A percentile compares a stretch with the other conserved stretches of the same genome.
Evolutionary conservation across 2,113 vertebrate genomes (phyloP).

Genomic region (Tetraodon nigroviridis): DNA sequence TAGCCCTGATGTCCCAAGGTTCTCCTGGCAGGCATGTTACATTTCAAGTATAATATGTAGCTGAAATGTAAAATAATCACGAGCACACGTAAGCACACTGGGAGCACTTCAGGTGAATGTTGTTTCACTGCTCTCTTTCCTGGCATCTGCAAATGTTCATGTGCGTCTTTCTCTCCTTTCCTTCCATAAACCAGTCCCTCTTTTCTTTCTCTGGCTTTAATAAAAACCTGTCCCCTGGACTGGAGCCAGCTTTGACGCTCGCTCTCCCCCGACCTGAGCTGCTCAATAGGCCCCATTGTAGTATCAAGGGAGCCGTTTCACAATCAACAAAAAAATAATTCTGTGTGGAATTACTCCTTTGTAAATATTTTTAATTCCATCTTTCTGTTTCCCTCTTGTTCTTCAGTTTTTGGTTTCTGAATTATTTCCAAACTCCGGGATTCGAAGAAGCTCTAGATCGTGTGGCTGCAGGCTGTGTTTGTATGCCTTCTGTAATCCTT

Average conservation of each 20-base stretch:
- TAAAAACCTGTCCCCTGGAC: constrained; percentile 62
- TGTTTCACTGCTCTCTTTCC: neutral
- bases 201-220: constrained; percentile 59
- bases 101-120: too few species aligned
- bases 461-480: constrained; percentile 19
- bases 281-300: constrained; percentile 81
- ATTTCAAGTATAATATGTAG: too few species aligned
- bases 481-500: constrained; percentile 15
- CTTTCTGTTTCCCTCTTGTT: neutral
- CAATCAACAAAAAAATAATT: constrained; percentile 72
- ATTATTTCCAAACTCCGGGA: constrained; percentile 57
- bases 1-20: neutral
- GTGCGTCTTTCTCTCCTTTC: constrained; percentile 39
- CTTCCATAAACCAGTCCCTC: constrained; percentile 57
- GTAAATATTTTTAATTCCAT: constrained; percentile 73
- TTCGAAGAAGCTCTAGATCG: constrained; percentile 23
- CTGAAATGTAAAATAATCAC: too few species aligned
- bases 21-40: neutral
- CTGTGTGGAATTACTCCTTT: constrained; percentile 71
- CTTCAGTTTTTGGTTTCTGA: constrained; percentile 40
- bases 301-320: constrained; percentile 63
- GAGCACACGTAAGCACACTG: constrained; percentile 6
- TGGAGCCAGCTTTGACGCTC: constrained; percentile 49
- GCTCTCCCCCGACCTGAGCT: constrained; percentile 25
- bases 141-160: constrained; percentile 19